Percentiles rank a stretch among this genome's conserved stretches.
phyloP scores from a whole-genome alignment of 23 tunicate species.

The Halocynthia aurantium region DNA sequence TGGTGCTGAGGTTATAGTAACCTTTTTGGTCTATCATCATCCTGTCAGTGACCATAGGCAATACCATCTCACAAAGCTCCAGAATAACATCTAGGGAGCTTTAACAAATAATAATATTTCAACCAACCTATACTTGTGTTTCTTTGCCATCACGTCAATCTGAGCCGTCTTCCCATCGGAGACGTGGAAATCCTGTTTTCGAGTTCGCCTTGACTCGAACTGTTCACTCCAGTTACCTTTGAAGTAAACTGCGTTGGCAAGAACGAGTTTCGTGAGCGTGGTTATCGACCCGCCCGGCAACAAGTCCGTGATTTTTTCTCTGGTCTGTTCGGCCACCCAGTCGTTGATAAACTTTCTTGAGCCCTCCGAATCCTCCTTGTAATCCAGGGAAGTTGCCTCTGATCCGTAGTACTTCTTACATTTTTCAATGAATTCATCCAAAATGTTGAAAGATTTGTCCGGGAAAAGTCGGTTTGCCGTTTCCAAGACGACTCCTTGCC shows the following conservation, averaged over 20 bases:
- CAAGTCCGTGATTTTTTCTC: conserved; percentile 61
- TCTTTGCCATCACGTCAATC: conserved; percentile 51
- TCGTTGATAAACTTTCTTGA: conserved; percentile 38
- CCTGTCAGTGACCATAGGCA: no score
- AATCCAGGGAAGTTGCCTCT: conserved; percentile 25
- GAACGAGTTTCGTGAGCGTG: conserved; percentile 27
- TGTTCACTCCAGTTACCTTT: conserved; percentile 71
- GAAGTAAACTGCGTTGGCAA: conserved; percentile 79
- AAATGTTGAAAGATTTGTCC: conserved; percentile 29
- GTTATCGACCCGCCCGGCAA: conserved; percentile 37
- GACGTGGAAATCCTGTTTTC: conserved; percentile 25
- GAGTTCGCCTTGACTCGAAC: conserved; percentile 33
- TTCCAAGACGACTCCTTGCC: conserved; percentile 20
- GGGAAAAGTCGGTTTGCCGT: conserved; percentile 64
- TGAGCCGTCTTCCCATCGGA: conserved; percentile 4
- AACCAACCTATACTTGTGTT: conserved; percentile 4
- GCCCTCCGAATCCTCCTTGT: conserved; percentile 28
- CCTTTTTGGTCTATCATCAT: no score
- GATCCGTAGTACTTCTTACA: conserved; percentile 25
- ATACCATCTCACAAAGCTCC: no score
- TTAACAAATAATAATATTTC: no score
- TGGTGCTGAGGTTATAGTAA: no score
- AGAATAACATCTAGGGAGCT: no score
- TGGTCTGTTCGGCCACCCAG: conserved; percentile 54
- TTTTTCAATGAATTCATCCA: conserved; percentile 14